Evolutionary conservation across 2,888 invertebrate genomes (phyloP), one percentile per base, ranked within the genome.

Genomic region (Melinaea menophilus): DNA sequence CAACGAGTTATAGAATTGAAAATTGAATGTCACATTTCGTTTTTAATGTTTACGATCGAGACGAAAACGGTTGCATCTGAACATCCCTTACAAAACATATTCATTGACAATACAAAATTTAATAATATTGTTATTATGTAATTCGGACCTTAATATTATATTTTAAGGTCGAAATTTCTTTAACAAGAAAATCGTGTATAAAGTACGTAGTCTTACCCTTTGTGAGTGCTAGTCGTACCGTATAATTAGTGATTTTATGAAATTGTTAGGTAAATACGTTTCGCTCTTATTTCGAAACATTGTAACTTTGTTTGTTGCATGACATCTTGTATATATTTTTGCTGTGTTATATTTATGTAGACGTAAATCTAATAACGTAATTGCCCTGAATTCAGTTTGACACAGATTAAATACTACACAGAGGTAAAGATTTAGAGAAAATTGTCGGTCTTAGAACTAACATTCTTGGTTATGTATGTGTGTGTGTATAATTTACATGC

Each of bases 201-300:
- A 76, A 78, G 76, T 75, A 74, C 65, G 67, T 69, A 72, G 75
- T 77, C 72, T 78, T 77, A 82, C 80, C 83, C 85, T 86, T 86
- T 87, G 84, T 88, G 75, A 79, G 72, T 80, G 82, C 75, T 80
- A 82, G 79, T 78, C 82, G 85, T 82, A 86, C 77, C 85, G 84
- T 90, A 78, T 88, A 88, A 90, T 90, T 89, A 90, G 88, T 80
- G 84, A 85, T 84, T 86, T 86, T 83, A 80, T 82, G 77, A 85
- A 90, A 89, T 90, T 88, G 85, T 78, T 88, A 88, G 88, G 85
- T 87, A 88, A 89, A 89, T 79, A 79, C 71, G 74, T 79, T 73
- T 72, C 75, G 72, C 56, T 72, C 71, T 67, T 73, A 72, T 74
- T 75, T 72, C 72, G 71, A 70, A 73, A 74, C 74, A 71, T 73